Evolutionary conservation across 2,888 invertebrate genomes (phyloP).

Genomic region (Ennomos quercinarius): DNA sequence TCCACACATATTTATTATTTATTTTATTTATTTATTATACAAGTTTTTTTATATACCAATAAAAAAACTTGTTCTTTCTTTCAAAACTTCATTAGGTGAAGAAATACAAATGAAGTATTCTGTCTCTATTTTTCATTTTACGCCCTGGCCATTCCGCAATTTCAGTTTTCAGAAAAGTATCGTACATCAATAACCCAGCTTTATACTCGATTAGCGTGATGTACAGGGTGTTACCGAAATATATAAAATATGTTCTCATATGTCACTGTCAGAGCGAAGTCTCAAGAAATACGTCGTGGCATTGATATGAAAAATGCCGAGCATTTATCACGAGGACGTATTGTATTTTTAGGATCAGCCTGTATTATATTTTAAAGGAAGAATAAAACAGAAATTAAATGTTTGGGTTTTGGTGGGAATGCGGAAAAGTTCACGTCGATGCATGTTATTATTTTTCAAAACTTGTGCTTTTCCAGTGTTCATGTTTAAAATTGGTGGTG

Average conservation of each 20-base stretch:
- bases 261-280: conserved; percentile 58
- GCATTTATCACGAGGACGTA: conserved; percentile 54
- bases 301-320: conserved; percentile 61
- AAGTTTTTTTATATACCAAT: too few species aligned
- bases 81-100: too few species aligned
- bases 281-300: conserved; percentile 56
- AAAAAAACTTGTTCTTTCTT: too few species aligned
- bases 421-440: too few species aligned
- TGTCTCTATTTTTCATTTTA: conserved; percentile 1
- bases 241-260: conserved; percentile 59
- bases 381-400: neutral
- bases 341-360: conserved; percentile 43
- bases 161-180: conserved; percentile 17
- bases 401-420: too few species aligned
- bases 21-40: too few species aligned
- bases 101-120: too few species aligned
- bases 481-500: too few species aligned
- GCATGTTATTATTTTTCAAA: too few species aligned
- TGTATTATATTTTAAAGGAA: conserved; percentile 27
- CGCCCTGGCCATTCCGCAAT: conserved; percentile 2
- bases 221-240: conserved; percentile 55
- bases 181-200: conserved; percentile 47
- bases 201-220: conserved; percentile 67
- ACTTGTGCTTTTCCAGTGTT: too few species aligned
- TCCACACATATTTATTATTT: too few species aligned